Base-by-base conservation (phyloP, 2,797 vertebrate genomes). In the Siniperca scherzeri region DNA sequence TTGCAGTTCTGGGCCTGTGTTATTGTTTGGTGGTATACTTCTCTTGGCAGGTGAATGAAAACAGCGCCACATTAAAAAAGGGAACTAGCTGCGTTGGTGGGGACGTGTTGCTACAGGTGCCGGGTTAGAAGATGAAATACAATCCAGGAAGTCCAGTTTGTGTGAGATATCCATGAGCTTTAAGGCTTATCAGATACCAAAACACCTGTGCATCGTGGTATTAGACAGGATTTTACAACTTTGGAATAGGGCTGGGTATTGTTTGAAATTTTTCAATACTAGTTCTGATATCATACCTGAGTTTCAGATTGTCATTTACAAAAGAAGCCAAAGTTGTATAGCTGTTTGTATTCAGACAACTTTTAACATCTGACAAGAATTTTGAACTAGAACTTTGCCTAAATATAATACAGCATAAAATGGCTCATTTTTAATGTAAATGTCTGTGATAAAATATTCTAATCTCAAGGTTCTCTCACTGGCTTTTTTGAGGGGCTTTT, bases 1-100 rank as follows among this genome's bases (percentile, higher is more conserved):
- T 21, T 42, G 36, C 57, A 33, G 46, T 53, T 42, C 33, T 27
- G 17, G 44, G 42, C 53, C n/a, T 36, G 55, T 82, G 59, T 74
- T 71, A 16, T 67, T 64, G 64, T 82, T 70, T 46, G 64, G 40
- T 77, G 81, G 66, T 76, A 14, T 36, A 77, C 66, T 68, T 75
- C 40, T 83, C 21, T 52, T 7, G 4, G 69, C 36, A 38, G 12
- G 69, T 61, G 75, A 66, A 42, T 36, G 9, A 74, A 76, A 48
- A 33, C 78, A 74, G 78, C 66, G n/a, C 72, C 83, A 81, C 78
- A 52, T 85, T 70, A 30, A 33, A 59, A 56, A 30, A 73, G 40
- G 12, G 7, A 19, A 9, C 19, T 38, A 69, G 36, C 13, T 30
- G 64, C 22, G 19, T 36, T 64, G 33, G 40, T 16, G 38, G 66